Evolutionary conservation across 2,113 vertebrate genomes (phyloP).

Genomic region (Passer montanus): DNA sequence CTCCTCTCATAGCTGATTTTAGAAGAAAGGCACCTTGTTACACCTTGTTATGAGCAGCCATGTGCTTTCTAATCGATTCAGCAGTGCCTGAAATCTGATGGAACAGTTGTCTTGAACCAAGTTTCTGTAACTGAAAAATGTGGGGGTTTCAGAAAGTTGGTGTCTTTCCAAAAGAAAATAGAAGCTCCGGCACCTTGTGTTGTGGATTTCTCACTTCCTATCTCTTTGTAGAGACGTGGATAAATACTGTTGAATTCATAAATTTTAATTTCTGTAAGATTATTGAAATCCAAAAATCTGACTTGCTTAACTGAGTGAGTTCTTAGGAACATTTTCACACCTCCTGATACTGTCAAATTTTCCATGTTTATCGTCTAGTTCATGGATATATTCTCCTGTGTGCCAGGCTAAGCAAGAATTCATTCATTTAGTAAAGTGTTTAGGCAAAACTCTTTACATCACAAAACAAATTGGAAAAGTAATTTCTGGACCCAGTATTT

Average conservation of each 20-base stretch:
- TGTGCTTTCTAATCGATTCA: background rate
- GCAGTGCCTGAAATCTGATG: background rate
- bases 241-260: background rate
- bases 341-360: background rate
- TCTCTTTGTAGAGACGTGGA: background rate
- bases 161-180: background rate
- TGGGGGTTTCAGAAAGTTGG: background rate
- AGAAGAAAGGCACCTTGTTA: background rate
- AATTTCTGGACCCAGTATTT: background rate
- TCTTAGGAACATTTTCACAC: background rate
- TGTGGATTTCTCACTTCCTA: background rate
- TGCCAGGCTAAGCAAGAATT: background rate
- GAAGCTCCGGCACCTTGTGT: rapidly evolving
- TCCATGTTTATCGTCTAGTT: background rate
- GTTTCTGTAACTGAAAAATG: background rate
- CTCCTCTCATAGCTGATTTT: background rate
- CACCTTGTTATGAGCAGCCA: background rate
- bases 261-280: background rate
- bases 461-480: background rate
- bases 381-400: background rate
- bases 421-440: background rate
- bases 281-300: background rate
- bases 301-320: background rate
- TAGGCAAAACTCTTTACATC: background rate
- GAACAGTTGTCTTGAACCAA: background rate